Conservation (phyloP, 2,888 invertebrate species). For the Therioaphis trifolii region DNA sequence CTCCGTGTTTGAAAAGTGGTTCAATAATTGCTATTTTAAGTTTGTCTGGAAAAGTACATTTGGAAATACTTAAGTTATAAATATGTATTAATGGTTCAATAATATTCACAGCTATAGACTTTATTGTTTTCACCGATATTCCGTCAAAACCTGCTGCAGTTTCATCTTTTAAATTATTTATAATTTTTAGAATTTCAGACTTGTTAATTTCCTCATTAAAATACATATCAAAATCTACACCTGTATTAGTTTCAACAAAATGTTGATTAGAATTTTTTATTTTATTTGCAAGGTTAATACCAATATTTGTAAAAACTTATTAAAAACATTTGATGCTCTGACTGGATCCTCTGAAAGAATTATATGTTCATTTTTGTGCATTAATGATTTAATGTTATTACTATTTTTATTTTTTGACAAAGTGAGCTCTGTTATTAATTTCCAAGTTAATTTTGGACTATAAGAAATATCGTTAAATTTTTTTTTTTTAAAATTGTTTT, state of each 20-base stretch:
- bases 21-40: too few relatives aligned
- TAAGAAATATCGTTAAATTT: not conserved
- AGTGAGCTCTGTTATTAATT: not conserved
- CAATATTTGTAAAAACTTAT: not conserved
- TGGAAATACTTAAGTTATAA: too few relatives aligned
- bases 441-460: not conserved
- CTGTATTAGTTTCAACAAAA: not conserved
- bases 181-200: not conserved
- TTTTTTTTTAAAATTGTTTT: not conserved
- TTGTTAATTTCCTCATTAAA: slow-evolving; percentile 3
- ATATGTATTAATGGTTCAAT: too few relatives aligned
- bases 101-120: too few relatives aligned
- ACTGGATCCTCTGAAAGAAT: not conserved
- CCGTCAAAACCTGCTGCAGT: not conserved
- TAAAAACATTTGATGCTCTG: not conserved
- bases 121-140: not conserved
- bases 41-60: too few relatives aligned
- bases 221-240: not conserved
- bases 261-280: not conserved
- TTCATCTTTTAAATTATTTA: not conserved
- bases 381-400: not conserved
- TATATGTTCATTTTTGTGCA: not conserved
- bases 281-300: not conserved
- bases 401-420: too few relatives aligned
- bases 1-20: too few relatives aligned